Evolutionary conservation across 2,888 invertebrate genomes (phyloP), one percentile per base, ranked within the genome.

Genomic region (Tipula helvola): DNA sequence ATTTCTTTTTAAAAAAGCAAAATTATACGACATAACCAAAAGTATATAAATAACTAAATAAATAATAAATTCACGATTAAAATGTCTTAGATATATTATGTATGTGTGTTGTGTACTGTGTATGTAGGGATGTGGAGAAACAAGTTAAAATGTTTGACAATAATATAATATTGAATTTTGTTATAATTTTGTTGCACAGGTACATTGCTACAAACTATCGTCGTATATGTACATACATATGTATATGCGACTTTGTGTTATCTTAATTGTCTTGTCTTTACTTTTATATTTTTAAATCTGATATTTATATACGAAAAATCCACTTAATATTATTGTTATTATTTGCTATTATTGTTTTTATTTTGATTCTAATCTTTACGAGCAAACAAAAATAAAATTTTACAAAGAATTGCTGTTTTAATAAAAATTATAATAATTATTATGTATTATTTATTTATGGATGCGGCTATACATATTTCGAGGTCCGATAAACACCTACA

Each of bases 41-140:
- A 52, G 52, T 57, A 28, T 2, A 28, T 28, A 57, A 57, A 71
- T 71, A n/a, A n/a, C n/a, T n/a, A 71, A 71, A 71, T 71, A 71
- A 71, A 71, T 71, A 71, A 71, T 71, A 71, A 71, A 71, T 71
- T 71, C 71, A 71, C 71, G 71, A 71, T 71, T 71, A 71, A 71
- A 71, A 71, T 71, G 71, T 71, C 71, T 71, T 71, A 71, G 28
- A 71, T 71, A 52, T 52, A 16, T n/a, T 16, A n/a, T 16, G n/a
- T 52, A 10, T 52, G n/a, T n/a, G n/a, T n/a, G n/a, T n/a, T n/a
- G n/a, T n/a, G n/a, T n/a, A n/a, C n/a, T 52, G n/a, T 52, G 4
- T 52, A 16, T 52, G n/a, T 52, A 12, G 3, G n/a, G n/a, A 71
- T 71, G 71, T 71, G 71, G 71, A 71, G 10, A 28, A 71, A 71